Base-by-base conservation (phyloP, 2,888 invertebrate species). In the Congeria kusceri region DNA sequence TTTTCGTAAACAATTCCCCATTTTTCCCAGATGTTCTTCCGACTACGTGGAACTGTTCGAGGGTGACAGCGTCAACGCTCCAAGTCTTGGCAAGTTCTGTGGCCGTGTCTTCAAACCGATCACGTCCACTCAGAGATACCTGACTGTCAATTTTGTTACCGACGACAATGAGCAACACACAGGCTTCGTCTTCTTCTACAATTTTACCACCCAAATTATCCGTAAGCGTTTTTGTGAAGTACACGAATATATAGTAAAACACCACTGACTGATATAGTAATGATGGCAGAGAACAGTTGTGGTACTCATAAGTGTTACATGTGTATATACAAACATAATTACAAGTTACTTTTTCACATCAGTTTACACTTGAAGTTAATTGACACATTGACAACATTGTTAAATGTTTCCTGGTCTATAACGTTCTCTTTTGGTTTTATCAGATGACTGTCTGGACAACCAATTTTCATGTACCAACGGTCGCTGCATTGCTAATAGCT, bases 121-220 rank as follows among this genome's bases (percentile, higher is more conserved):
- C 18, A 62, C 81, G 4, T 81, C 81, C 1, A 77, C 77, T 18
- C 68, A 68, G 5, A 23, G 61, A 32, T 64, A 64, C 25, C n/a
- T 81, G 20, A 81, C 81, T 1, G 46, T 81, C 7, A 23, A 61
- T 46, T 75, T 81, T 20, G 44, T 71, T 3, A 81, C 81, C 1
- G 77, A 81, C 20, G 77, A 75, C 25, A 46, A 53, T 39, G 65
- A 59, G 0, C 74, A 75, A 28, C 39, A 29, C 0, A 39, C 46
- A n/a, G 81, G 81, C 20, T 81, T 81, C 68, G 61, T 68, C 44
- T 44, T 81, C 1, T 74, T 71, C 25, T 81, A 81, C 62, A 81
- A 81, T 44, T 81, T 81, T 29, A 81, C 81, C 2, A 44, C 59
- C 0, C 25, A 61, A 32, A 53, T 69, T 7, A 72, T 81, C 18